Percentiles rank a stretch among this genome's conserved stretches.
Conservation (phyloP, 2,797 vertebrate genomes). For the Gobio occitaniae region DNA sequence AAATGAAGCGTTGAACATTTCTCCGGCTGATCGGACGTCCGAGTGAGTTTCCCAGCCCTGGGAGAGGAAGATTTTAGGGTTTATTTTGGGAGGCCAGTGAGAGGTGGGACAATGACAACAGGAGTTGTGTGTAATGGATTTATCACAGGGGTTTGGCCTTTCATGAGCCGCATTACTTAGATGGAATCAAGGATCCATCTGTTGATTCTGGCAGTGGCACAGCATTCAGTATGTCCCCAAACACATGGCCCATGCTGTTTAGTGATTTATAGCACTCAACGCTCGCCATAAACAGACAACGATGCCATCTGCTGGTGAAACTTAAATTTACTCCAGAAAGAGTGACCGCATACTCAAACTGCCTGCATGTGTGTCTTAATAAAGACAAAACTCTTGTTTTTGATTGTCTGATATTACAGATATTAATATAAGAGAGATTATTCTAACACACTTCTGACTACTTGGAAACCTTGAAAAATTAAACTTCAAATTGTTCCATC, state of each 20-base stretch:
- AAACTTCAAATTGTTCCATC: not conserved
- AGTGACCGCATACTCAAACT: not conserved
- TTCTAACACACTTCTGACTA: not conserved
- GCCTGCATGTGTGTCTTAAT: not conserved
- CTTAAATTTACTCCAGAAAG: not conserved
- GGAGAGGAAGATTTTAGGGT: conserved; percentile 53
- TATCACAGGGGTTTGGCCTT: conserved; percentile 61
- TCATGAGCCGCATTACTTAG: conserved; percentile 59
- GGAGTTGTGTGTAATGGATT: conserved; percentile 63
- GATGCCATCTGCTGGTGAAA: conserved; percentile 57
- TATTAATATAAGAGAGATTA: not conserved
- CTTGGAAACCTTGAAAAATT: not conserved
- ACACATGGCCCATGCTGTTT: conserved; percentile 39
- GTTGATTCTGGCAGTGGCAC: conserved; percentile 62
- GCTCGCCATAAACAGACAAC: conserved; percentile 34
- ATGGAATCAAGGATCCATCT: conserved; percentile 55
- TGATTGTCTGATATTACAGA: not conserved
- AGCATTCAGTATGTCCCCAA: conserved; percentile 54
- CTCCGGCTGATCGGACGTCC: conserved; percentile 55
- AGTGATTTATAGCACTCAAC: conserved; percentile 25
- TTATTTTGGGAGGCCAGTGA: conserved; percentile 61
- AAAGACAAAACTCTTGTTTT: not conserved
- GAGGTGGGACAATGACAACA: conserved; percentile 55
- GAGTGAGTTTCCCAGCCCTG: conserved; percentile 56
- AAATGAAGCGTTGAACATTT: conserved; percentile 60